Conservation (phyloP, 2,888 invertebrate genomes). For the Ichneumoninae sp. region DNA sequence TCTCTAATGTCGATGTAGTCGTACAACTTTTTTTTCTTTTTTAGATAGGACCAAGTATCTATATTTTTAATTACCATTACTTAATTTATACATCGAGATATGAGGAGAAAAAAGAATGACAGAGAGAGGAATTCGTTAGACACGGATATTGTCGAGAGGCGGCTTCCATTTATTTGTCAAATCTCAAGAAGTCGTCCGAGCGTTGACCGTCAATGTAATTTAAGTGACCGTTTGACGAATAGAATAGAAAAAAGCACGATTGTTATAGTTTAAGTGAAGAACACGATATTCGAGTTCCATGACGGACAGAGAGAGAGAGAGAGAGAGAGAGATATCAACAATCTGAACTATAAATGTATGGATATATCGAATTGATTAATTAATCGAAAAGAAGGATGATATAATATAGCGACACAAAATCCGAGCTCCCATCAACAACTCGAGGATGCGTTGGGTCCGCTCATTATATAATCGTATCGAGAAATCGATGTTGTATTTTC, state of each 20-base stretch:
- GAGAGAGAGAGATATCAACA: background rate
- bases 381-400: slow-evolving; percentile 8
- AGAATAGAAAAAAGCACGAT: slow-evolving; percentile 51
- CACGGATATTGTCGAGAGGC: slow-evolving; percentile 27
- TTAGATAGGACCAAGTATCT: slow-evolving; percentile 71
- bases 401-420: slow-evolving; percentile 1
- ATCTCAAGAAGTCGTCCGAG: slow-evolving; percentile 34
- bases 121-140: slow-evolving; percentile 33
- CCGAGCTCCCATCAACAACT: slow-evolving; percentile 1
- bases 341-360: slow-evolving; percentile 8
- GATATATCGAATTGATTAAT: slow-evolving; percentile 30
- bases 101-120: slow-evolving; percentile 10
- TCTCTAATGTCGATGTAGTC: slow-evolving; percentile 52
- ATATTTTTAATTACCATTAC: slow-evolving; percentile 68
- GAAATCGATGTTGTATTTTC: slow-evolving; percentile 57
- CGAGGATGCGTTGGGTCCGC: slow-evolving; percentile 24
- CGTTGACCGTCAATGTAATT: slow-evolving; percentile 37
- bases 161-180: slow-evolving; percentile 45
- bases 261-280: slow-evolving; percentile 59
- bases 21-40: slow-evolving; percentile 38
- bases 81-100: slow-evolving; percentile 52
- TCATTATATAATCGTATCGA: slow-evolving; percentile 38
- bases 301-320: background rate
- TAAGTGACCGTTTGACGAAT: slow-evolving; percentile 47
- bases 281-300: slow-evolving; percentile 46